Percentiles rank a stretch among this genome's conserved stretches.
These are phyloP conservation scores for Chelonus insularis DNA, from an alignment of 1,140 invertebrate species.

Conservation along the genomic window DNA sequence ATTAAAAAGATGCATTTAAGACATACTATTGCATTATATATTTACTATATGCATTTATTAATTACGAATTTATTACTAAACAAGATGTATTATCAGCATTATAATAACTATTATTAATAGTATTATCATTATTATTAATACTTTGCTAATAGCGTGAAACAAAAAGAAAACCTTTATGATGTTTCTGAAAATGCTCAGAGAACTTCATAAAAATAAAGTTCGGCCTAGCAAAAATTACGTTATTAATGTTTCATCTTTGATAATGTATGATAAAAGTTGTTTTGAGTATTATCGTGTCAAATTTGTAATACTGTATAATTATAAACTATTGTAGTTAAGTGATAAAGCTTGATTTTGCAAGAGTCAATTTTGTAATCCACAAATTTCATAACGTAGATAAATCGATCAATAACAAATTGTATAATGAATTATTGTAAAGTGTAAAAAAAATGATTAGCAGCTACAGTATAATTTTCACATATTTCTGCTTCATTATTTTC, in stretches of 20 bases:
- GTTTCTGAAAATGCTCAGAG: slow-evolving; percentile 56
- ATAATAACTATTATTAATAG: neutral
- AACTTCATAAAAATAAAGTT: slow-evolving; percentile 43
- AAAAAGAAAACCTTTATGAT: slow-evolving; percentile 32
- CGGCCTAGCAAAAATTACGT: slow-evolving; percentile 43
- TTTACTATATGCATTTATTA: slow-evolving; percentile 21
- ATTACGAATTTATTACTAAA: slow-evolving; percentile 30
- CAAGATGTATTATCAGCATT: slow-evolving; percentile 1
- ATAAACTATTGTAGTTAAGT: slow-evolving; percentile 29
- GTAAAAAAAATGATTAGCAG: slow-evolving; percentile 49
- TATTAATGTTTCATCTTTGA: slow-evolving; percentile 6
- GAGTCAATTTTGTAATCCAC: slow-evolving; percentile 39
- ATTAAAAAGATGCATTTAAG: too few relatives aligned
- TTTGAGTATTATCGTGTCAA: slow-evolving; percentile 20
- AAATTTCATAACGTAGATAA: slow-evolving; percentile 33
- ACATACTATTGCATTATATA: neutral
- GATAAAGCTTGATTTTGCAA: slow-evolving; percentile 39
- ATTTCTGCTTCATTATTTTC: neutral
- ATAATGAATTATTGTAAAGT: slow-evolving; percentile 48
- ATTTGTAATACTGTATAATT: slow-evolving; percentile 28
- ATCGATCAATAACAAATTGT: slow-evolving; percentile 12
- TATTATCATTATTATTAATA: slow-evolving; percentile 13
- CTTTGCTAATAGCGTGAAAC: too few relatives aligned
- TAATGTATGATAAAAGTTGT: slow-evolving; percentile 31
- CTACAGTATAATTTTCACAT: slow-evolving; percentile 53